A percentile compares a stretch with the other conserved stretches of the same genome.
Evolutionary conservation across 1,140 invertebrate genomes (phyloP).

Genomic region (Rhopalosiphum maidis): DNA sequence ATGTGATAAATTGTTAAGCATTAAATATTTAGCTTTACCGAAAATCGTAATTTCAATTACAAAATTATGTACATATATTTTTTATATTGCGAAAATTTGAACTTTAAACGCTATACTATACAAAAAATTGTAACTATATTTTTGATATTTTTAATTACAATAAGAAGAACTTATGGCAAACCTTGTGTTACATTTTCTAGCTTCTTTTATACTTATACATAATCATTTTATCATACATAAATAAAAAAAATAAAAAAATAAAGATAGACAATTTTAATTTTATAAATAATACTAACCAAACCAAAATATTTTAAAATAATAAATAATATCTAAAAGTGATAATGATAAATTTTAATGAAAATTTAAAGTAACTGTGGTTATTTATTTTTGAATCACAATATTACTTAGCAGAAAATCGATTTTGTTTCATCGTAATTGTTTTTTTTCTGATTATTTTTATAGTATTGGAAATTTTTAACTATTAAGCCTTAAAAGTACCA

Average conservation of each 20-base stretch:
- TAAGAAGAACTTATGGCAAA: too few species aligned
- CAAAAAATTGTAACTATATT: background rate
- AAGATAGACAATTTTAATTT: background rate
- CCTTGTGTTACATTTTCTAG: too few species aligned
- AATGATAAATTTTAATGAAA: background rate
- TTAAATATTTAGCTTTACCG: background rate
- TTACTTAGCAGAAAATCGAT: background rate
- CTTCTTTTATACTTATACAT: too few species aligned
- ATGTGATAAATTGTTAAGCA: too few species aligned
- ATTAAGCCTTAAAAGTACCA: background rate
- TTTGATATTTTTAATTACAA: too few species aligned
- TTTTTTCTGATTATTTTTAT: background rate
- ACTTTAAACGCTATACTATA: background rate
- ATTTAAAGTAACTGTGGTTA: background rate
- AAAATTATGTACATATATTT: background rate
- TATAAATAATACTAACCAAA: background rate
- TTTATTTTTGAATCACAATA: background rate
- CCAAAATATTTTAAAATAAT: background rate
- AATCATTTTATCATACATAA: too few species aligned
- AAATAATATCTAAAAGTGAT: background rate
- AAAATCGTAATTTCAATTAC: background rate
- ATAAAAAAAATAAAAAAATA: background rate
- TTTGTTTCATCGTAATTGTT: background rate
- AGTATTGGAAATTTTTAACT: too few species aligned
- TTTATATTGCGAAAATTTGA: background rate